A percentile compares a stretch with the other conserved stretches of the same genome.
These are phyloP conservation scores for Eremobia ochroleuca DNA, from an alignment of 2,888 invertebrate genomes.

Conservation along the genomic window DNA sequence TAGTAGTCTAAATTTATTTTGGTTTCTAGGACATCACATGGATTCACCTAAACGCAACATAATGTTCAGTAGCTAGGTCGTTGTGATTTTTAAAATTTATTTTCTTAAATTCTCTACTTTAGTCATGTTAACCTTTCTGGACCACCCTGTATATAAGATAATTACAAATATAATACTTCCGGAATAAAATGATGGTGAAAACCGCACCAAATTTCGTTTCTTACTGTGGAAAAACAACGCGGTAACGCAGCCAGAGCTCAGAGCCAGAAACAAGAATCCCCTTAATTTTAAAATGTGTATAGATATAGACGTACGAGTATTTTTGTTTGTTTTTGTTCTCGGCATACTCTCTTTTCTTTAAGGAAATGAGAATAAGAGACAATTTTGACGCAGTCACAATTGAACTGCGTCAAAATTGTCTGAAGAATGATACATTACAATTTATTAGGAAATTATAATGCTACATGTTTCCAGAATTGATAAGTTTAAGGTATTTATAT, in stretches of 20 bases:
- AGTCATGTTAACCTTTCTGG: too few relatives aligned
- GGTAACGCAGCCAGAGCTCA: neutral
- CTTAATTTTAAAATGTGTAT: neutral
- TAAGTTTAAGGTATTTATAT: neutral
- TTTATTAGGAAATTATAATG: neutral
- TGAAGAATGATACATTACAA: neutral
- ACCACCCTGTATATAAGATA: neutral
- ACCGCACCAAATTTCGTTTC: neutral
- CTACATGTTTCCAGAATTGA: neutral
- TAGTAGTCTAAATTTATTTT: neutral
- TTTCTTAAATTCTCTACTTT: too few relatives aligned
- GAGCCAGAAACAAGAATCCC: too few relatives aligned
- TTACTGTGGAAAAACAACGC: neutral
- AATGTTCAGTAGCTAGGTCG: neutral
- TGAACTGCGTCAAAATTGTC: too few relatives aligned
- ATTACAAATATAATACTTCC: too few relatives aligned
- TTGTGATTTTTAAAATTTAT: neutral
- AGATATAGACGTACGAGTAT: neutral
- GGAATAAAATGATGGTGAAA: too few relatives aligned
- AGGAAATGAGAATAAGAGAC: neutral
- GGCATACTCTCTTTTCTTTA: neutral
- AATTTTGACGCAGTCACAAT: neutral
- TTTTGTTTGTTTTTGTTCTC: neutral
- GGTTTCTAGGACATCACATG: neutral
- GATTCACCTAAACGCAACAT: neutral